Percentiles rank a stretch among this genome's conserved stretches.
phyloP scores from a whole-genome alignment of 1,140 invertebrate species.

The Metaphire vulgaris region DNA sequence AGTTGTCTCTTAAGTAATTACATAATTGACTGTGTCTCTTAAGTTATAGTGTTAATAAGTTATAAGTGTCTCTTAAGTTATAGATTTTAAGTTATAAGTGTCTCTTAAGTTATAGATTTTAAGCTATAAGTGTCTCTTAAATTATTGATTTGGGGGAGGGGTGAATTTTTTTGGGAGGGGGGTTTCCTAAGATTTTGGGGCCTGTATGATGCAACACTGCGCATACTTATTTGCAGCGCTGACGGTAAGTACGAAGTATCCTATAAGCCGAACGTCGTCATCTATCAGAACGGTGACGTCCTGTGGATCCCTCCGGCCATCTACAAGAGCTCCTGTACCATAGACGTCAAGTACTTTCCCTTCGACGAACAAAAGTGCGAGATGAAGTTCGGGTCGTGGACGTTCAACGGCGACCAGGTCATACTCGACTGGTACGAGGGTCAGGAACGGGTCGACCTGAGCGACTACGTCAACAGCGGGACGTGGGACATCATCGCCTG shows the following conservation, averaged over 20 bases:
- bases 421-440: constrained; percentile 78
- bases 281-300: constrained; percentile 80
- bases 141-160: no score
- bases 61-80: no score
- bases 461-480: constrained; percentile 95
- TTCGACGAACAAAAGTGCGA: constrained; percentile 91
- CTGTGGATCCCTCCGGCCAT: constrained; percentile 98
- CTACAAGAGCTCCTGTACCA: constrained; percentile 97
- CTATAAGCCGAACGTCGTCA: constrained; percentile 71
- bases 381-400: constrained; percentile 97
- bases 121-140: no score
- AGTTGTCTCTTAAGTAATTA: no score
- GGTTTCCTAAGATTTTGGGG: no score
- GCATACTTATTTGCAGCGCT: constrained; percentile 60
- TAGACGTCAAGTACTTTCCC: constrained; percentile 89
- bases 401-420: constrained; percentile 93
- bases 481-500: constrained; percentile 99
- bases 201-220: no score
- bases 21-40: no score
- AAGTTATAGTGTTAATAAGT: no score
- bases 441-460: constrained; percentile 82
- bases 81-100: no score
- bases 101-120: no score
- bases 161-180: no score
- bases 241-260: constrained; percentile 66